Evolutionary conservation across 2,113 vertebrate genomes (phyloP).

Genomic region (Pedetes capensis): DNA sequence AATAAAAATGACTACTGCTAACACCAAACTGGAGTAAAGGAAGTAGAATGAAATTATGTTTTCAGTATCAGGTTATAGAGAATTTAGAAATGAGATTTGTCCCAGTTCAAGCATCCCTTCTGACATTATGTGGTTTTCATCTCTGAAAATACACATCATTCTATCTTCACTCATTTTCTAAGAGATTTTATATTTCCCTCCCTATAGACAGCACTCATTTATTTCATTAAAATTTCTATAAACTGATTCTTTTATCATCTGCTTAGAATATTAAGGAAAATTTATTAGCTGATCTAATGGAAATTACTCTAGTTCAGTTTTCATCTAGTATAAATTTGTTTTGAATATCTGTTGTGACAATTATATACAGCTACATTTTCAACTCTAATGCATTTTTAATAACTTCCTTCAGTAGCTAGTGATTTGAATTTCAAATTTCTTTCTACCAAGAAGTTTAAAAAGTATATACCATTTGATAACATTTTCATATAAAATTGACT

Average conservation of each 20-base stretch:
- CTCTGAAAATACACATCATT: not conserved
- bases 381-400: constrained; percentile 86
- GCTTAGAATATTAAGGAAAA: constrained; percentile 77
- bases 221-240: constrained; percentile 63
- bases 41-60: not conserved
- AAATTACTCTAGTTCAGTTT: constrained; percentile 81
- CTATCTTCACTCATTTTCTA: not conserved
- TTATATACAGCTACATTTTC: constrained; percentile 80
- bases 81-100: not conserved
- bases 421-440: constrained; percentile 86
- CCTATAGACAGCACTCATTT: constrained; percentile 1
- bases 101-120: not conserved
- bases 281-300: constrained; percentile 78
- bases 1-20: not conserved
- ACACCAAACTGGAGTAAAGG: not conserved
- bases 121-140: not conserved
- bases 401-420: constrained; percentile 78
- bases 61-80: not conserved
- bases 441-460: constrained; percentile 75
- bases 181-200: constrained; percentile 28
- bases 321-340: constrained; percentile 82
- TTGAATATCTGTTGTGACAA: constrained; percentile 82
- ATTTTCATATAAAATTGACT: constrained; percentile 79
- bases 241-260: constrained; percentile 67
- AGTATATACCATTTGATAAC: constrained; percentile 66